Percentiles rank a stretch among this genome's conserved stretches.
Conservation (phyloP, 2,113 vertebrate species). For the Stigmatopora argus region DNA sequence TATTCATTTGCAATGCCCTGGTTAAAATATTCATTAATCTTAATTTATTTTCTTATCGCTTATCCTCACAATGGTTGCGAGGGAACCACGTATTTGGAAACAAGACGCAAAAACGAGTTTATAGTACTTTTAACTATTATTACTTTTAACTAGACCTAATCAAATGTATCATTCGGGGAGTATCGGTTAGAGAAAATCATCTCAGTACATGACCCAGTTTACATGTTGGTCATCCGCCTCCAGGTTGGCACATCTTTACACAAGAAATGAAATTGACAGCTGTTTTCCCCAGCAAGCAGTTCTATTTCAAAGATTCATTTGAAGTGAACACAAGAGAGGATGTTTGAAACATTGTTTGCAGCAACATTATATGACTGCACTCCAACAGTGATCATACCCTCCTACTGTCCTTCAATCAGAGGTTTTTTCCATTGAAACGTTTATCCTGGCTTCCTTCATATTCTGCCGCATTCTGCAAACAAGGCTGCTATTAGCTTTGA, state of each 20-base stretch:
- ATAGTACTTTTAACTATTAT: too few relatives aligned
- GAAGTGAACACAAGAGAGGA: slow-evolving; percentile 26
- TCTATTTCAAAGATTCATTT: slow-evolving; percentile 25
- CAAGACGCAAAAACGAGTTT: too few relatives aligned
- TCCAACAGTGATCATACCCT: neutral
- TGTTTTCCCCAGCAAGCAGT: slow-evolving; percentile 52
- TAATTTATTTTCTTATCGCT: too few relatives aligned
- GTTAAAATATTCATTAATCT: too few relatives aligned
- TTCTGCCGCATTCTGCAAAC: neutral
- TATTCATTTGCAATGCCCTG: too few relatives aligned
- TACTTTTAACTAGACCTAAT: too few relatives aligned
- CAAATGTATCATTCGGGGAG: neutral
- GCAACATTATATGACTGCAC: slow-evolving; percentile 11
- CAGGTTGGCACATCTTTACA: slow-evolving; percentile 54
- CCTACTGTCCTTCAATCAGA: neutral
- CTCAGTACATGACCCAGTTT: slow-evolving; percentile 35
- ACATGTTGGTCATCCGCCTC: slow-evolving; percentile 54
- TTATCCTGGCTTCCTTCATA: neutral
- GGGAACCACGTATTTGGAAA: too few relatives aligned
- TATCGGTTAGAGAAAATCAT: neutral
- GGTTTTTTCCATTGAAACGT: neutral
- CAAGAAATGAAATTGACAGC: slow-evolving; percentile 60
- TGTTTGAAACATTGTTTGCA: slow-evolving; percentile 18
- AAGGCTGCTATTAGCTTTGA: neutral
- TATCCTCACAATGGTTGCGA: too few relatives aligned